Percentiles rank a stretch among this genome's conserved stretches.
Evolutionary conservation across 1,140 invertebrate genomes (phyloP).

Genomic region (Sarcophaga peregrina): DNA sequence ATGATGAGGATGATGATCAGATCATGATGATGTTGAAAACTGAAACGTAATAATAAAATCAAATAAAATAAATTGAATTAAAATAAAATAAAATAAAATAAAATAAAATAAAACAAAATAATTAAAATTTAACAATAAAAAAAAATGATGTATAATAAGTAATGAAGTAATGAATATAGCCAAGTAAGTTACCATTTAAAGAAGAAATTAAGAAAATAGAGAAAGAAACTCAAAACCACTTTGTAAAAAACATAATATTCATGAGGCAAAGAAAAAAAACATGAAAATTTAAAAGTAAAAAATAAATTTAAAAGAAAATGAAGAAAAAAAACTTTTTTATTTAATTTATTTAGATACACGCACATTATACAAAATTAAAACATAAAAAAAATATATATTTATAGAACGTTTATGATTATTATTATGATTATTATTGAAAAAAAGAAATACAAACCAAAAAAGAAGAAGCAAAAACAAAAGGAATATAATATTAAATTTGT

Average conservation of each 20-base stretch:
- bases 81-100: background rate
- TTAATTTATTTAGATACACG: constrained; percentile 28
- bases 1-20: no score
- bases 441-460: background rate
- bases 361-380: background rate
- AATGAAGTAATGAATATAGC: no score
- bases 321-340: constrained; percentile 15
- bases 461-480: no score
- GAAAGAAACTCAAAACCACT: background rate
- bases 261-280: background rate
- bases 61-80: background rate
- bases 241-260: background rate
- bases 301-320: no score
- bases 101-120: background rate
- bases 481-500: no score
- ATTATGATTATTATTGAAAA: no score
- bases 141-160: background rate
- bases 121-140: constrained; percentile 16
- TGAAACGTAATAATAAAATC: no score
- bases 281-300: no score
- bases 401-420: background rate
- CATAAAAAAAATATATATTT: background rate
- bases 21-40: no score
- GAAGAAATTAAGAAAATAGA: no score
- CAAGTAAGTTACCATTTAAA: no score